These are phyloP conservation scores for Halisarca cf. caerulea DNA, from an alignment of 37 sponge, comb jelly and placozoan genomes.

Conservation along the genomic window DNA sequence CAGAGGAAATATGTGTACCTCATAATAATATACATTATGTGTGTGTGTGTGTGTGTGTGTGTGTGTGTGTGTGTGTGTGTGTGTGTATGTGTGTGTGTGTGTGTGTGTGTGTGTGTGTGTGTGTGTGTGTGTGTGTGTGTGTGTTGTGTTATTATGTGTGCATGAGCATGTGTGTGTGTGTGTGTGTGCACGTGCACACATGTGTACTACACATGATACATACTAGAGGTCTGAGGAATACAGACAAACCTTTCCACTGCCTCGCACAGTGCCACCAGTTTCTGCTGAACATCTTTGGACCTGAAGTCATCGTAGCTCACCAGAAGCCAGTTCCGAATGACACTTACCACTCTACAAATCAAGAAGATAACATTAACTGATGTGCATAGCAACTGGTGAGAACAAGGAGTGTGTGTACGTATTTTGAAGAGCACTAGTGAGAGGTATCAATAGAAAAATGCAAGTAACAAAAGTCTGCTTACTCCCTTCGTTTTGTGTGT, in stretches of 20 bases:
- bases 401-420: too few species aligned
- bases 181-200: too few species aligned
- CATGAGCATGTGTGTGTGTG: too few species aligned
- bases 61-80: background rate
- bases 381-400: too few species aligned
- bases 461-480: background rate
- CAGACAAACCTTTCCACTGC: slow-evolving; percentile 43
- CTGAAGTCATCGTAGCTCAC: slow-evolving; percentile 66
- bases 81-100: background rate
- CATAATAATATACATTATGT: too few species aligned
- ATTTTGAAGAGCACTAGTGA: too few species aligned
- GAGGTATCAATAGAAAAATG: too few species aligned
- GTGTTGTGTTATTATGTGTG: background rate
- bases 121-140: background rate
- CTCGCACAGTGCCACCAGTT: slow-evolving; percentile 42
- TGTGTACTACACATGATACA: too few species aligned
- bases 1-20: background rate
- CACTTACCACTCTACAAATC: slow-evolving; percentile 59
- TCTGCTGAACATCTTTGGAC: slow-evolving; percentile 10
- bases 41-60: too few species aligned
- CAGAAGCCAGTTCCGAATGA: slow-evolving; percentile 57
- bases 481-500: background rate
- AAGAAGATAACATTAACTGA: background rate
- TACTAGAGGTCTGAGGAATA: background rate
- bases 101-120: background rate